These are phyloP conservation scores for Epicampocera succincta DNA, from an alignment of 2,888 invertebrate genomes.

Conservation along the genomic window DNA sequence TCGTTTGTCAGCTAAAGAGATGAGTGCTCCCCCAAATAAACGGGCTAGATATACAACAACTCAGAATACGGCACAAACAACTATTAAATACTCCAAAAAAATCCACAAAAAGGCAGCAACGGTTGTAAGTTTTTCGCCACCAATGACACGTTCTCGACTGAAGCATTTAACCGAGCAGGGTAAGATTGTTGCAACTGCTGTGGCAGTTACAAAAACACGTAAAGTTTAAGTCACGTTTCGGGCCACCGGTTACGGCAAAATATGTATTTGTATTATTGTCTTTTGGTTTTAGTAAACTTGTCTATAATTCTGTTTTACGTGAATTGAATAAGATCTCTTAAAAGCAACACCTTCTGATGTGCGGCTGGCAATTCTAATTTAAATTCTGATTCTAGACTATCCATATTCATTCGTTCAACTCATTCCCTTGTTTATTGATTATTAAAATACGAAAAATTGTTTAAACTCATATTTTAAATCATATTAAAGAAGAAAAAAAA, in stretches of 20 bases:
- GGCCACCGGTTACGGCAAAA: not conserved
- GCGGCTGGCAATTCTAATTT: constrained; percentile 34
- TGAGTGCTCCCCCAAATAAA: constrained; percentile 29
- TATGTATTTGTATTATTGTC: not conserved
- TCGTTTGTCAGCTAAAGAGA: constrained; percentile 67
- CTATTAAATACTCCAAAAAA: constrained; percentile 13
- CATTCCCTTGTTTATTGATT: constrained; percentile 40
- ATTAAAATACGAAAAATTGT: constrained; percentile 10
- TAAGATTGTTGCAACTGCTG: constrained; percentile 15
- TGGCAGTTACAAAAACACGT: constrained; percentile 49
- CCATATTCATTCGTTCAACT: constrained; percentile 22
- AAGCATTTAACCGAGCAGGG: constrained; percentile 66
- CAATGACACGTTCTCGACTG: constrained; percentile 73
- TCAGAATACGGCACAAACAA: not conserved
- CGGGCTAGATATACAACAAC: constrained; percentile 17
- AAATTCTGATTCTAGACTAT: constrained; percentile 18
- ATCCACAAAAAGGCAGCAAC: constrained; percentile 7
- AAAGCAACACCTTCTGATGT: constrained; percentile 6
- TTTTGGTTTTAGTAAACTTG: not conserved
- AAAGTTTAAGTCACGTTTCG: constrained; percentile 47
- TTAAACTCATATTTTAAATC: constrained; percentile 30
- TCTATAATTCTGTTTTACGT: constrained; percentile 10
- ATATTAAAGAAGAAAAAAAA: not conserved
- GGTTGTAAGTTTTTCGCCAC: constrained; percentile 69
- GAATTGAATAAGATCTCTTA: constrained; percentile 39